A percentile compares a stretch with the other conserved stretches of the same genome.
Conservation (phyloP, 1,140 invertebrate genomes). For the Eciton burchellii region DNA sequence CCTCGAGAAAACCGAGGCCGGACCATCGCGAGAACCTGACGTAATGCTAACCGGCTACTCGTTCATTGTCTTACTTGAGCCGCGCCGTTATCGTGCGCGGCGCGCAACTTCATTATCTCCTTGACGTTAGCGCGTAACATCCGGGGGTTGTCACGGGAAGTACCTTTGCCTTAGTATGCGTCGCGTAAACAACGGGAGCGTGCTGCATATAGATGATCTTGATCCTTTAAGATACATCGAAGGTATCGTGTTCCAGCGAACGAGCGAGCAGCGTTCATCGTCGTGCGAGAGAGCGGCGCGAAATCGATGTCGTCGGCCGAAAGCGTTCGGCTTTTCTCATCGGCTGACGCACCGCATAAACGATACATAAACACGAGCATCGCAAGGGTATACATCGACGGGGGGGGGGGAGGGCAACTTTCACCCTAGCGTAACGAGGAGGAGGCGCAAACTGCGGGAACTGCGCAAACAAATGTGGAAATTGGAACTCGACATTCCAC, state of each 20-base stretch:
- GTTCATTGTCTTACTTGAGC: background rate
- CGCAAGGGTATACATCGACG: conserved; percentile 67
- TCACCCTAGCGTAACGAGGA: conserved; percentile 59
- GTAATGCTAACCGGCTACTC: background rate
- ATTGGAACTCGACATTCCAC: conserved; percentile 60
- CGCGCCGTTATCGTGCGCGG: background rate
- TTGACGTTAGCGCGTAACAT: background rate
- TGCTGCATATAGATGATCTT: background rate
- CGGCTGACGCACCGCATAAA: conserved; percentile 65
- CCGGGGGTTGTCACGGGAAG: background rate
- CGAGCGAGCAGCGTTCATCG: conserved; percentile 7
- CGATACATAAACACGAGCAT: conserved; percentile 71
- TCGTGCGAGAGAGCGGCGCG: background rate
- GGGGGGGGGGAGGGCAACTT: conserved; percentile 48
- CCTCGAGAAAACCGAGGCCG: background rate
- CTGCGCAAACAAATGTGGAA: conserved; percentile 71
- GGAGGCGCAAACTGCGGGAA: conserved; percentile 43
- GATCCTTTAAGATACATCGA: conserved; percentile 23
- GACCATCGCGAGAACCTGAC: too few species aligned
- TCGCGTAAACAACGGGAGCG: background rate
- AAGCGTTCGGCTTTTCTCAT: conserved; percentile 66
- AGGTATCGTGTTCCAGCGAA: conserved; percentile 11
- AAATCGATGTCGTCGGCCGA: conserved; percentile 20
- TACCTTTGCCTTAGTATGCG: background rate
- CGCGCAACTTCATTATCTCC: background rate